Evolutionary conservation across 1,140 invertebrate species (phyloP).

Genomic region (Aporrectodea caliginosa): DNA sequence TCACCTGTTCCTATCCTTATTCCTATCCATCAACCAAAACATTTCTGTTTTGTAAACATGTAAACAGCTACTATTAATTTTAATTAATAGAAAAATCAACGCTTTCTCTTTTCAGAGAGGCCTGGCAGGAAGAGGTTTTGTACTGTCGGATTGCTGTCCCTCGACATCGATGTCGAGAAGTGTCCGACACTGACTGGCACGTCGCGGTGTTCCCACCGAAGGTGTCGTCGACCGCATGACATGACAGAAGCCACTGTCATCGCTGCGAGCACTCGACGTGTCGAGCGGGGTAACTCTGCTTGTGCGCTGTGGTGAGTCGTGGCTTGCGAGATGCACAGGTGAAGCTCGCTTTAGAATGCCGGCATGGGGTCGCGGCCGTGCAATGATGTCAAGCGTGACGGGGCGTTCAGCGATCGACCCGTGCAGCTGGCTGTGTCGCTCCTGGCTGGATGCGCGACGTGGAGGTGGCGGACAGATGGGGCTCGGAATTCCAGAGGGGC

Average conservation of each 20-base stretch:
- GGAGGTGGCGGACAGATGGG: slow-evolving; percentile 57
- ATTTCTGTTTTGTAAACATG: no score
- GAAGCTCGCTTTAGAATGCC: slow-evolving; percentile 34
- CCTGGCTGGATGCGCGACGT: slow-evolving; percentile 59
- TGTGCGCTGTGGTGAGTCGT: slow-evolving; percentile 4
- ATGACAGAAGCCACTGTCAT: slow-evolving; percentile 2
- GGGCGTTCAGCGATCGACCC: slow-evolving; percentile 64
- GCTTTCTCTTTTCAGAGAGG: no score
- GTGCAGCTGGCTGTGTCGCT: slow-evolving; percentile 43
- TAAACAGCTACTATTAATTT: no score
- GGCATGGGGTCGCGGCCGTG: slow-evolving; percentile 49
- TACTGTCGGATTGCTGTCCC: slow-evolving; percentile 64
- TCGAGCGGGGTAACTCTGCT: slow-evolving; percentile 15
- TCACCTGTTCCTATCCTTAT: no score
- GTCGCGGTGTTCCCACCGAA: background rate
- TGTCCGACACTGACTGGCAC: slow-evolving; percentile 29
- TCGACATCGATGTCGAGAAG: slow-evolving; percentile 64
- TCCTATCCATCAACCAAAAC: no score
- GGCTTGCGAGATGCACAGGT: slow-evolving; percentile 25
- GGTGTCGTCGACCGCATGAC: slow-evolving; percentile 18
- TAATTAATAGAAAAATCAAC: no score
- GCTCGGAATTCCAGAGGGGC: slow-evolving; percentile 11
- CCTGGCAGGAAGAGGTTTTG: slow-evolving; percentile 61
- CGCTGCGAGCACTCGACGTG: background rate
- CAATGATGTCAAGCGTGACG: slow-evolving; percentile 64